These are phyloP conservation scores for Netelia fuscicornis DNA, from an alignment of 2,888 invertebrate genomes.

Conservation along the genomic window DNA sequence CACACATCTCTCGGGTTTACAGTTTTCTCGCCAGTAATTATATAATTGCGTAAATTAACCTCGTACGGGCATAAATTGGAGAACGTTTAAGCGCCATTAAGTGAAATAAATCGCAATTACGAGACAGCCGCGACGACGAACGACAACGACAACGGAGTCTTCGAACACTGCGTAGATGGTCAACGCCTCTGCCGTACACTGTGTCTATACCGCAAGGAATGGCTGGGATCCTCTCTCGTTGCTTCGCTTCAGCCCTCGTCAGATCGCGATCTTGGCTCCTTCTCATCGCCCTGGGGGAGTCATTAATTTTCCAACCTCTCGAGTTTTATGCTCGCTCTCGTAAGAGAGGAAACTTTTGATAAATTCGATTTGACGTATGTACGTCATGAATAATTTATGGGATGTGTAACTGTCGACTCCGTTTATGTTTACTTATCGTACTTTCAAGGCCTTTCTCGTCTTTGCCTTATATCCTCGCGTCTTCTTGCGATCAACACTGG, in stretches of 20 bases:
- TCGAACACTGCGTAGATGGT: slow-evolving; percentile 70
- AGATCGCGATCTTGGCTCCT: slow-evolving; percentile 30
- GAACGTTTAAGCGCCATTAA: slow-evolving; percentile 82
- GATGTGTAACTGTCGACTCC: slow-evolving; percentile 1
- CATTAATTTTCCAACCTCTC: slow-evolving; percentile 69
- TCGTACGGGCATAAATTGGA: slow-evolving; percentile 81
- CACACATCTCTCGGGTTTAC: slow-evolving; percentile 62
- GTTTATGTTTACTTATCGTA: slow-evolving; percentile 7
- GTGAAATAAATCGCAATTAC: slow-evolving; percentile 83
- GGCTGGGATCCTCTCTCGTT: slow-evolving; percentile 32
- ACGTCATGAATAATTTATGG: slow-evolving; percentile 68
- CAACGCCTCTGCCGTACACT: slow-evolving; percentile 53
- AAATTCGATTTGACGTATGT: slow-evolving; percentile 66
- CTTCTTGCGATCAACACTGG: slow-evolving; percentile 1
- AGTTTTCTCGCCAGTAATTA: slow-evolving; percentile 78
- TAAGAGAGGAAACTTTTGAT: slow-evolving; percentile 60
- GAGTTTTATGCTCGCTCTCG: neutral
- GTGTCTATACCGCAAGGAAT: slow-evolving; percentile 4
- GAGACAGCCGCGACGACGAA: slow-evolving; percentile 73
- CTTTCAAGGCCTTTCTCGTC: slow-evolving; percentile 26
- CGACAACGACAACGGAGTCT: slow-evolving; percentile 51
- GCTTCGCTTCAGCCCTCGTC: slow-evolving; percentile 16
- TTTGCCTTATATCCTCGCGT: slow-evolving; percentile 18
- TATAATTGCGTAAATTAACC: slow-evolving; percentile 84
- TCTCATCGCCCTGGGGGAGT: slow-evolving; percentile 41